phyloP scores from a whole-genome alignment of 2,888 invertebrate genomes.

The Erebia palarica region DNA sequence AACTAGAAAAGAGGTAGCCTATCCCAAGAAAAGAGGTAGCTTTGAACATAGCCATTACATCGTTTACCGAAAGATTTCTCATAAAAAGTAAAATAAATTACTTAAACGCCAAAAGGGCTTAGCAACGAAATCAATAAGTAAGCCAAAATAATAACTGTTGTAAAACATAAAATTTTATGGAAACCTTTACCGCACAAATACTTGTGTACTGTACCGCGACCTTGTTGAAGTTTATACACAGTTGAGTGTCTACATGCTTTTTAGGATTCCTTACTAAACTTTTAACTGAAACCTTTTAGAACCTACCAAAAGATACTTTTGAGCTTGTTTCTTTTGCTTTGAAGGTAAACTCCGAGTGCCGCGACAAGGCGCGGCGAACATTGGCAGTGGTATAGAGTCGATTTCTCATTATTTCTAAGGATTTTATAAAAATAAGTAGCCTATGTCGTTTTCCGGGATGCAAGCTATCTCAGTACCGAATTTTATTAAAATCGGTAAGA shows the following conservation, averaged over 20 bases:
- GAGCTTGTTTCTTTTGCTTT: not conserved
- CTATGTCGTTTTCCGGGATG: no score
- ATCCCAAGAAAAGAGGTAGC: no score
- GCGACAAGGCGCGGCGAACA: no score
- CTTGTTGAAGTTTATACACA: not conserved
- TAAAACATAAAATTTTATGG: slow-evolving; percentile 2
- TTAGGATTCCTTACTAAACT: slow-evolving; percentile 3
- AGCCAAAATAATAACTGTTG: slow-evolving; percentile 6
- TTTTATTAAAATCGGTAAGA: no score
- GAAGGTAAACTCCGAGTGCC: no score
- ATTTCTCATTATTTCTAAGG: no score
- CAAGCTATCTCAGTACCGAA: no score
- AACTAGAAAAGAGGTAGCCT: no score
- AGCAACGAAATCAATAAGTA: not conserved
- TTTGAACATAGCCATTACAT: no score
- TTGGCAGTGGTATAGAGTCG: no score
- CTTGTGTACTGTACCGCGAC: not conserved
- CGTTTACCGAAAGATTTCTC: no score
- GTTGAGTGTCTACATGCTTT: not conserved
- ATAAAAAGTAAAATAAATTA: not conserved
- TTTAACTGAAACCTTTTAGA: not conserved
- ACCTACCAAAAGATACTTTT: not conserved
- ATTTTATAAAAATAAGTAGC: no score
- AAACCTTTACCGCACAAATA: not conserved
- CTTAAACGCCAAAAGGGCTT: not conserved